Base-by-base conservation (phyloP, 2,888 invertebrate species). In the Emesis castigata region DNA sequence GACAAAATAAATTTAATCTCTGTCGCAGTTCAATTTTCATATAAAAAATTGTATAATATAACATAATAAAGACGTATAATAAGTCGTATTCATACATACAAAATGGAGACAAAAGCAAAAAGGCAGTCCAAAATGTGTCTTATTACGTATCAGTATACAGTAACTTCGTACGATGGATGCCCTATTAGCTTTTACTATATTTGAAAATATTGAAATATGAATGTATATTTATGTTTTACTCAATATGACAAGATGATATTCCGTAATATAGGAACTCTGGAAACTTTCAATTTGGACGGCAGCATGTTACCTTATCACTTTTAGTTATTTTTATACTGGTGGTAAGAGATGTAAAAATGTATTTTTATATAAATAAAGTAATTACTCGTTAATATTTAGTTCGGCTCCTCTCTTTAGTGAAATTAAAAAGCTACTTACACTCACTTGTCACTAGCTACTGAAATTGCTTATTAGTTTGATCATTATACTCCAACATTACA, bases 401-500 rank as follows among this genome's bases (percentile, higher is more conserved):
- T 85, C 86, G 81, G 89, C 93, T 93, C 93, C 94, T 94, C 94
- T 93, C 91, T 88, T 68, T 65, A 86, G 88, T 89, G 88, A 89
- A 91, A 91, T 91, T 89, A 90, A 86, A 39, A 14, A 90, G 88
- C 91, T 92, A 92, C 91, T 91, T 91, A 92, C 90, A 92, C 91
- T 87, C 85, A 90, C 91, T 90, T 91, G 91, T 92, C 93, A 93
- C 93, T 93, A 91, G 94, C 93, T 93, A 93, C 91, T 93, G 91
- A 92, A 91, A 94, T 92, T 94, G 94, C 94, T 95, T 95, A 92
- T 94, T 94, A 94, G 94, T 94, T 94, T 93, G 92, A 92, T 93
- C 93, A 94, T 92, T 94, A 94, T 94, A 93, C 92, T 94, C 93
- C 94, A 92, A 92, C 93, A 94, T 94, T 94, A 94, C 94, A 94